phyloP scores from a whole-genome alignment of 2,888 invertebrate species.

The Nomada goodeniana region DNA sequence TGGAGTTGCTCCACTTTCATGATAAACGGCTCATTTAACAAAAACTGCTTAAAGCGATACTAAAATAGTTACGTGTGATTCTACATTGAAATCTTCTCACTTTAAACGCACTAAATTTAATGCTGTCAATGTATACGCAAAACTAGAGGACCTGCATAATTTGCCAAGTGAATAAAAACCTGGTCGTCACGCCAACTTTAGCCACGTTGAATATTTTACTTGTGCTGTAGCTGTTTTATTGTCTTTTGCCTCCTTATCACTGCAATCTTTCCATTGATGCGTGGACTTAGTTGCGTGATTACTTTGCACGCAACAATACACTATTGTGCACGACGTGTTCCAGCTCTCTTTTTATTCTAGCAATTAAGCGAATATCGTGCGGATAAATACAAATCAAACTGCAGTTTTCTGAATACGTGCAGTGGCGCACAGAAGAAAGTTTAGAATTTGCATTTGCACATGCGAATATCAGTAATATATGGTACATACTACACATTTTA shows the following conservation, averaged over 20 bases:
- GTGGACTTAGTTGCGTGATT: constrained; percentile 14
- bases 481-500: no score
- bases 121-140: background rate
- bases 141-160: constrained; percentile 28
- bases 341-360: background rate
- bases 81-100: no score
- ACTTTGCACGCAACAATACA: constrained; percentile 13
- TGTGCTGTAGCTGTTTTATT: background rate
- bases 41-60: no score
- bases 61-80: no score
- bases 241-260: constrained; percentile 20
- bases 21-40: no score
- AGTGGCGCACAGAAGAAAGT: background rate
- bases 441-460: no score
- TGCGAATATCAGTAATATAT: no score
- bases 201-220: constrained; percentile 50
- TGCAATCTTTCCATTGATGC: constrained; percentile 13
- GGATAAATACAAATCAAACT: background rate
- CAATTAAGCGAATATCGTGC: constrained; percentile 14
- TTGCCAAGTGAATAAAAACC: constrained; percentile 33
- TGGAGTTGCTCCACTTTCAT: no score
- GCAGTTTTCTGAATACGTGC: background rate
- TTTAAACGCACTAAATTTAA: no score
- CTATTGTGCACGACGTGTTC: background rate
- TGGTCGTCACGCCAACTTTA: constrained; percentile 28